A percentile compares a stretch with the other conserved stretches of the same genome.
Conservation (phyloP, 2,113 vertebrate genomes). For the Protobothrops flavoviridis region DNA sequence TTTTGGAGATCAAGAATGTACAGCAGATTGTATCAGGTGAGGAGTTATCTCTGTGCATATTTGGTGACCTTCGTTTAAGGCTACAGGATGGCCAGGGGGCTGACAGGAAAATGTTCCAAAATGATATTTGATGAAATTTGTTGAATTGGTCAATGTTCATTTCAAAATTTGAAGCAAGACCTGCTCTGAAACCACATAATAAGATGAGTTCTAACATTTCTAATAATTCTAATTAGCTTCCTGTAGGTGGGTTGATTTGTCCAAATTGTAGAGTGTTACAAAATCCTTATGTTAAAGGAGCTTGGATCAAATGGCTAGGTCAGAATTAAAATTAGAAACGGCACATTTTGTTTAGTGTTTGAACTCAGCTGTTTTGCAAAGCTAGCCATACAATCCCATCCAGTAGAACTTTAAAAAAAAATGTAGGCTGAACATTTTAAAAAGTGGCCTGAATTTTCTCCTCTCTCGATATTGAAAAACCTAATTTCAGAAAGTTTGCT, state of each 20-base stretch:
- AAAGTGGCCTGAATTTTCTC: not conserved
- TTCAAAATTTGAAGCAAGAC: not conserved
- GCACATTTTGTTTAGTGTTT: not conserved
- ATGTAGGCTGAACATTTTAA: not conserved
- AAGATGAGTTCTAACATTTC: not conserved
- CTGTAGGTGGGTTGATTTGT: not conserved
- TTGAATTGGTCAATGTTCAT: not conserved
- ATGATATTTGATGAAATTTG: not conserved
- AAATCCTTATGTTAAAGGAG: not conserved
- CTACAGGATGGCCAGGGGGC: not conserved
- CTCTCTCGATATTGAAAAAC: not conserved
- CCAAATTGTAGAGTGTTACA: not conserved
- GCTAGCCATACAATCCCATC: not conserved
- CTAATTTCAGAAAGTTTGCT: not conserved
- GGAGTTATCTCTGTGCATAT: not conserved
- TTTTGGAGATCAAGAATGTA: not conserved
- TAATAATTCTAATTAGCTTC: not conserved
- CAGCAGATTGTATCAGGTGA: not conserved
- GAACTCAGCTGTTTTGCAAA: not conserved
- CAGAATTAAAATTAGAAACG: not conserved
- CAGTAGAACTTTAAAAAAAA: not conserved
- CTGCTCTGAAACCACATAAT: not conserved
- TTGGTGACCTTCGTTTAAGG: not conserved
- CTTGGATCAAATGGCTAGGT: not conserved
- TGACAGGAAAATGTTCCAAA: not conserved